Evolutionary conservation across 2,797 vertebrate genomes (phyloP).

Genomic region (Sciurus carolinensis): DNA sequence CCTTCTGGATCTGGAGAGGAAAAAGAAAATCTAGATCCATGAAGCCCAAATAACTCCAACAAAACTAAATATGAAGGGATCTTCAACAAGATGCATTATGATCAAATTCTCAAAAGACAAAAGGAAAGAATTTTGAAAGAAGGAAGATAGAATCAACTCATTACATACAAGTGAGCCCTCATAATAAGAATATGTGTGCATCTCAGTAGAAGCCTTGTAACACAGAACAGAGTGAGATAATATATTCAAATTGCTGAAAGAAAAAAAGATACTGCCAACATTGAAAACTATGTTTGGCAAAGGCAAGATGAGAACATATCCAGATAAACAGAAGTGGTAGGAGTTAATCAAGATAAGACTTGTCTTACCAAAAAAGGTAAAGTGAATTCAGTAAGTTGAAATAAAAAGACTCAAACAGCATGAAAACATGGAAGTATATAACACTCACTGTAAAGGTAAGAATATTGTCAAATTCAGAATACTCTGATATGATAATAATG

Average conservation of each 20-base stretch:
- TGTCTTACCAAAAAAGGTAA: neutral
- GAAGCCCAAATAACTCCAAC: too few species aligned
- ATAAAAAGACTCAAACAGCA: neutral
- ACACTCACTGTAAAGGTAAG: neutral
- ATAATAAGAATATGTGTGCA: neutral
- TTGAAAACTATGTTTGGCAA: too few species aligned
- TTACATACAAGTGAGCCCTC: neutral
- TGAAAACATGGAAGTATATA: neutral
- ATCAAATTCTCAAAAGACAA: too few species aligned
- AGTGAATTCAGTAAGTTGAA: neutral
- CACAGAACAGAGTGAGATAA: too few species aligned
- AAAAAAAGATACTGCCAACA: too few species aligned
- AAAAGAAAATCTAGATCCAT: too few species aligned
- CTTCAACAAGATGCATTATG: too few species aligned
- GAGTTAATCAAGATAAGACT: neutral
- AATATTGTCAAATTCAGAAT: neutral
- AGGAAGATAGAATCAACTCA: neutral
- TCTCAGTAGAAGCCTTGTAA: neutral
- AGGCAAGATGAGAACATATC: too few species aligned
- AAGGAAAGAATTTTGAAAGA: neutral
- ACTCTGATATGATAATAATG: neutral
- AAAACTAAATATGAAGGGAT: too few species aligned
- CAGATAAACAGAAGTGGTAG: neutral
- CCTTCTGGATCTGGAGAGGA: too few species aligned
- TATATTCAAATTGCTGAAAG: too few species aligned